Evolutionary conservation across 2,888 invertebrate genomes (phyloP).

Genomic region (Sminthurinus aureus): DNA sequence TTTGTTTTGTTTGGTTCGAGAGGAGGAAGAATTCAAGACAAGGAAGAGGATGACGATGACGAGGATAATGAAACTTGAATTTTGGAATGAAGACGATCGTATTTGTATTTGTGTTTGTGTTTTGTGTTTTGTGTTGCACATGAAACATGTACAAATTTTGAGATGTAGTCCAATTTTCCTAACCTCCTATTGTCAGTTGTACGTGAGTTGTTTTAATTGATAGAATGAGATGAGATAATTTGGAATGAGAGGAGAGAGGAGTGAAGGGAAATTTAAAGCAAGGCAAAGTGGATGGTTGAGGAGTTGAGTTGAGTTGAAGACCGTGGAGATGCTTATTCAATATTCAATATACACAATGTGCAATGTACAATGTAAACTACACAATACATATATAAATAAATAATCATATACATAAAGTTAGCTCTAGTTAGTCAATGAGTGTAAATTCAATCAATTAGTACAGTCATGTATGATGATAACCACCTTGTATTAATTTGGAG

Average conservation of each 20-base stretch:
- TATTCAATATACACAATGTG: not conserved
- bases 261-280: no score
- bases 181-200: not conserved
- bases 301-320: no score
- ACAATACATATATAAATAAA: not conserved
- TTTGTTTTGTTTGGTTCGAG: no score
- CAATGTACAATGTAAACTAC: no score
- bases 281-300: no score
- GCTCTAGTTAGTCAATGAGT: constrained; percentile 20
- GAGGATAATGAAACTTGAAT: no score
- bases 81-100: no score
- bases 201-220: not conserved
- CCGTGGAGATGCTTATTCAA: not conserved
- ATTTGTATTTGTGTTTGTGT: no score
- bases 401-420: constrained; percentile 8
- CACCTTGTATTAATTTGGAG: not conserved
- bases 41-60: no score
- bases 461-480: constrained; percentile 11
- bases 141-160: not conserved
- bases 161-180: not conserved
- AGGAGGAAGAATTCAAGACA: no score
- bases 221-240: not conserved
- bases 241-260: no score
- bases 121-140: no score
- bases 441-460: constrained; percentile 22